phyloP scores from a whole-genome alignment of 2,797 vertebrate species.

The Limosa lapponica region DNA sequence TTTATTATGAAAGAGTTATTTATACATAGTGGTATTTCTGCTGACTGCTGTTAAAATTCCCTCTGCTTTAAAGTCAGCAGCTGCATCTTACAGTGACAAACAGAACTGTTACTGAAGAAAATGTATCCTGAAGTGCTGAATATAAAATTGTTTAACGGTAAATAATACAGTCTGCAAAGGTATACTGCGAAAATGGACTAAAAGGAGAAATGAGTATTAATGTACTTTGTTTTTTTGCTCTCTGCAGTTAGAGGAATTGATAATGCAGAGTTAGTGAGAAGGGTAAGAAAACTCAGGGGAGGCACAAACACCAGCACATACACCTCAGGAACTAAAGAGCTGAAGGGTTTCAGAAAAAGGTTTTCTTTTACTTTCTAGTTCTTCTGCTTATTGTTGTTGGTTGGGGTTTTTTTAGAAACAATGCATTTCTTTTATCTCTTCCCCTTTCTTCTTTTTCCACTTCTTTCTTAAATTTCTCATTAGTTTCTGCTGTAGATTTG shows the following conservation, averaged over 20 bases:
- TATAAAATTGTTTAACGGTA: neutral
- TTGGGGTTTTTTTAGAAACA: neutral
- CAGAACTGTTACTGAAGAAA: neutral
- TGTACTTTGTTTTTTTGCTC: neutral
- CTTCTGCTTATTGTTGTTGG: neutral
- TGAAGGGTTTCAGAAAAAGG: neutral
- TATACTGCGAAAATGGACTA: neutral
- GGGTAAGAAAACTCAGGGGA: neutral
- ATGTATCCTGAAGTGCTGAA: neutral
- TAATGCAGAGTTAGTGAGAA: neutral
- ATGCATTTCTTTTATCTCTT: neutral
- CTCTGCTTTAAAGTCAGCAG: neutral
- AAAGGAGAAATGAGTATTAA: neutral
- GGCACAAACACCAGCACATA: neutral
- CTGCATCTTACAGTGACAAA: neutral
- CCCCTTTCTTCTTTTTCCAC: neutral
- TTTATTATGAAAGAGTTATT: neutral
- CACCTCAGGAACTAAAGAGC: neutral
- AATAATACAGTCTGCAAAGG: constrained; percentile 2
- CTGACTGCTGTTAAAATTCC: constrained; percentile 33
- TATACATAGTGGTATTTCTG: constrained; percentile 22
- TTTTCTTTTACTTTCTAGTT: neutral
- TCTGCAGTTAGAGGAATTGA: neutral
- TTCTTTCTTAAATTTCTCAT: constrained; percentile 25
- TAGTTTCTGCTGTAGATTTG: neutral